phyloP scores from a whole-genome alignment of 2,888 invertebrate species.

The Pammene aurita region DNA sequence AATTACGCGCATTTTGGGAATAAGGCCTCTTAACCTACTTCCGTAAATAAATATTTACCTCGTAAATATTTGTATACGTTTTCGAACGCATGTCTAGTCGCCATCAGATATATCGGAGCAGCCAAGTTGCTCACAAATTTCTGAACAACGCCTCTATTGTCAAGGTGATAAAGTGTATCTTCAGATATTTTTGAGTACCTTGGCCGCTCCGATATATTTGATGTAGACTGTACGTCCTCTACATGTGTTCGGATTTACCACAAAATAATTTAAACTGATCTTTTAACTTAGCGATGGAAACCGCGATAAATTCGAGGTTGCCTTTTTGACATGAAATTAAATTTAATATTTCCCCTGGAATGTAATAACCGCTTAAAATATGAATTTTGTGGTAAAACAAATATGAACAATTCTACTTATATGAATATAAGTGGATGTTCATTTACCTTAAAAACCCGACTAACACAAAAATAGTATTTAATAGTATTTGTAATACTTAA shows the following conservation, averaged over 20 bases:
- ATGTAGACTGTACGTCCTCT: too few species aligned
- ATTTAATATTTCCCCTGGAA: not conserved
- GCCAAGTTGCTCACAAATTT: too few species aligned
- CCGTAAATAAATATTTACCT: constrained; percentile 34
- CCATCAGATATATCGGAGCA: too few species aligned
- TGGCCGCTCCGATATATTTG: too few species aligned
- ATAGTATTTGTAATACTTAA: too few species aligned
- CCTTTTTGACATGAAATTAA: constrained; percentile 8
- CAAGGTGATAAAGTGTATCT: too few species aligned
- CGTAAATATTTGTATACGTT: constrained; percentile 30
- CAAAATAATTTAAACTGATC: constrained; percentile 11
- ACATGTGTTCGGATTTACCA: constrained; percentile 12
- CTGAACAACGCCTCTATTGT: too few species aligned
- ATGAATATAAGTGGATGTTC: constrained; percentile 10
- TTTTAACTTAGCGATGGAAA: not conserved
- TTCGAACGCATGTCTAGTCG: constrained; percentile 20
- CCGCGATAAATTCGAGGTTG: not conserved
- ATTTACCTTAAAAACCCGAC: not conserved
- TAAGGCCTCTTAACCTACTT: constrained; percentile 10
- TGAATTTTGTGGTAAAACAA: not conserved
- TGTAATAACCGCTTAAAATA: not conserved
- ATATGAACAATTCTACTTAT: constrained; percentile 5
- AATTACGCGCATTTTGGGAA: too few species aligned
- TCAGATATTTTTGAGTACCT: too few species aligned
- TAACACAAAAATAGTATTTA: too few species aligned